A percentile compares a stretch with the other conserved stretches of the same genome.
phyloP scores from a whole-genome alignment of 37 sponge, comb jelly and placozoan genomes.

The Beroe ovata region DNA sequence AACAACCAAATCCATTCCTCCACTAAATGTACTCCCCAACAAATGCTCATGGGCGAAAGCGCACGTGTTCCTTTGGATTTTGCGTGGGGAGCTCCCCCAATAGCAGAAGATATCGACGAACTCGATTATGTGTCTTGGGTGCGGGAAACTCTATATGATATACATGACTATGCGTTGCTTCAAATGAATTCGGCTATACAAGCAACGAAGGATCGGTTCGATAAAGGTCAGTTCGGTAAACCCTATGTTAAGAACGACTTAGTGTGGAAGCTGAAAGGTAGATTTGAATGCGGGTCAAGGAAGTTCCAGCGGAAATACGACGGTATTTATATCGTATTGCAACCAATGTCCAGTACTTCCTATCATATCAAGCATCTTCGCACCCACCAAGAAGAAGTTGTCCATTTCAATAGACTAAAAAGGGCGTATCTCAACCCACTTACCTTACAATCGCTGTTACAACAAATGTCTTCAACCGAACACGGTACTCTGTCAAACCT shows the following conservation, averaged over 20 bases:
- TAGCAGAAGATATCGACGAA: slow-evolving; percentile 1
- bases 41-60: slow-evolving; percentile 2
- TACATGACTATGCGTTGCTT: neutral
- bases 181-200: neutral
- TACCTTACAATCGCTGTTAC: neutral
- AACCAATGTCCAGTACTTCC: neutral
- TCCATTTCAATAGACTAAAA: slow-evolving; percentile 30
- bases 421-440: neutral
- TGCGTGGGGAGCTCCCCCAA: neutral
- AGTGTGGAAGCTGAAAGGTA: slow-evolving; percentile 32
- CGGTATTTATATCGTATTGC: neutral
- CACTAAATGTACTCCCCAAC: slow-evolving; percentile 1
- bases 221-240: slow-evolving; percentile 3
- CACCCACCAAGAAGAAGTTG: neutral
- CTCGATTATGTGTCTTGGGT: neutral
- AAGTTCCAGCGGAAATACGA: neutral
- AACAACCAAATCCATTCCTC: neutral
- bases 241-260: neutral
- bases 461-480: no score
- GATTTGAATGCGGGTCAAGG: neutral
- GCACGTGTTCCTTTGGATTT: neutral
- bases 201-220: neutral
- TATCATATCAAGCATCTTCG: neutral
- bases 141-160: neutral
- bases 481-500: no score